Evolutionary conservation across 1,140 invertebrate genomes (phyloP), one percentile per base, ranked within the genome.

Genomic region (Carposina sasakii): DNA sequence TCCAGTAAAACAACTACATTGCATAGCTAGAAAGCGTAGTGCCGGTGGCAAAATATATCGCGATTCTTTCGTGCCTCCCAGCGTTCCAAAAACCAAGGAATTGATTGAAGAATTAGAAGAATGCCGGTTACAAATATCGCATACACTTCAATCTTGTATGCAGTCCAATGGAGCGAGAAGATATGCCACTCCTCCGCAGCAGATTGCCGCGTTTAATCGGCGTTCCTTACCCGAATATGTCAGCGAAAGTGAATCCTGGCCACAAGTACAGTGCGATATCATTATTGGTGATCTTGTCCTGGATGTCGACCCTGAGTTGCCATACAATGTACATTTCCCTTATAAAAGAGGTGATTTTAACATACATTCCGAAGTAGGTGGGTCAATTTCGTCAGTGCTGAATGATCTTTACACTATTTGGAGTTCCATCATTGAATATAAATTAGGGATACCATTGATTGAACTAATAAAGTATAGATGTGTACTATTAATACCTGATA

Each of bases 251-350:
- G 85, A 83, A 26, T 84, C 85, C 0, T 92, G 89, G 89, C 76
- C 89, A 0, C 88, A 89, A 73, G 86, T 87, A 0, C 86, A 91
- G 42, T 85, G 86, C 37, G 87, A 91, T 48, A 77, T 88, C 6
- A 74, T 93, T 1, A 76, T 92, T 8, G 92, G 92, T 15, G 91
- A 93, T 66, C 86, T 92, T 57, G 87, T 94, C 24, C 76, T 98
- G 2, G 89, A 91, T 60, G 78, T 95, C 20, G 88, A 92, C 68
- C 92, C 95, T 2, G 85, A 88, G 2, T 87, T 90, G 34, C 85
- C 90, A 44, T 98, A 92, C 67, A 95, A 95, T 69, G 87, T 98
- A 44, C 93, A 96, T 73, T 98, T 97, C 85, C 96, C 96, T 9
- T 93, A 96, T 52, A 88, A 88, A 66, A 86, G 95, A 62, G 96